Conservation (phyloP, 2,113 vertebrate genomes). For the Hippocampus barbouri region DNA sequence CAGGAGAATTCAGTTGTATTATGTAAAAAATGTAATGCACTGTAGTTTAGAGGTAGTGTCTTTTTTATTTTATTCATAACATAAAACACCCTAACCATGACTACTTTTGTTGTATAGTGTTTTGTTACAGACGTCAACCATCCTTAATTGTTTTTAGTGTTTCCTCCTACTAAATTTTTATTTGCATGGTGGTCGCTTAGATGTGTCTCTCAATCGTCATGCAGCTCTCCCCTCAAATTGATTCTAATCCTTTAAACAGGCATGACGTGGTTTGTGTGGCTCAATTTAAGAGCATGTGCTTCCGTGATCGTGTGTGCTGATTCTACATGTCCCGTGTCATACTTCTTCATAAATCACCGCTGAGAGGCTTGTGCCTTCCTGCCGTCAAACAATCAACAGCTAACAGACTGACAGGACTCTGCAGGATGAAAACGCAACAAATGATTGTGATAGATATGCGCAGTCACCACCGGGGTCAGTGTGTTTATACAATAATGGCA, state of each 20-base stretch:
- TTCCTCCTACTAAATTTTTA: neutral
- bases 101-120: no score
- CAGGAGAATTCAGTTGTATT: no score
- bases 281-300: constrained; percentile 10
- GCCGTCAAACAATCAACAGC: constrained; percentile 58
- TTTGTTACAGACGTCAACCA: no score
- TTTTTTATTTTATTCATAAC: neutral
- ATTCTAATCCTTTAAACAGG: constrained; percentile 36
- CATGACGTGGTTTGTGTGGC: constrained; percentile 37
- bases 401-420: constrained; percentile 31
- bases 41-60: neutral
- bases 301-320: constrained; percentile 20
- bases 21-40: neutral
- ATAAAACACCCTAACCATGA: neutral
- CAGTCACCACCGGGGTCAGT: constrained; percentile 17
- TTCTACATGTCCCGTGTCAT: constrained; percentile 38
- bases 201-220: constrained; percentile 23
- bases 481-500: constrained; percentile 52
- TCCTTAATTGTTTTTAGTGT: neutral
- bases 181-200: constrained; percentile 1
- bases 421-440: constrained; percentile 30
- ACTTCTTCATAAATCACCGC: constrained; percentile 61
- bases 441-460: constrained; percentile 34
- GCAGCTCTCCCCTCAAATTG: constrained; percentile 19
- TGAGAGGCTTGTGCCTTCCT: constrained; percentile 20